phyloP scores from a whole-genome alignment of 1,140 invertebrate genomes.

The Solenopsis invicta region DNA sequence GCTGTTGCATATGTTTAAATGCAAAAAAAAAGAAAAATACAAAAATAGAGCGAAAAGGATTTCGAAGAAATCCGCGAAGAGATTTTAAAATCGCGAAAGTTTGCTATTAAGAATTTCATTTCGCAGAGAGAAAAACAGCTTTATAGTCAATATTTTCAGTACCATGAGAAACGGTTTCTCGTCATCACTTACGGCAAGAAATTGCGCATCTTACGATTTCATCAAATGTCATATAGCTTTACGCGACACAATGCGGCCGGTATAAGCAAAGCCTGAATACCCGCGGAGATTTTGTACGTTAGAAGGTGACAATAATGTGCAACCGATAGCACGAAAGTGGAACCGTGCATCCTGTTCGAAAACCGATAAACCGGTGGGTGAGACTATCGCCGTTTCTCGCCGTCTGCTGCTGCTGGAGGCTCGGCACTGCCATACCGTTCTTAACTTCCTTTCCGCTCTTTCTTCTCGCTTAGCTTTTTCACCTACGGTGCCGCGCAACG shows the following conservation, averaged over 20 bases:
- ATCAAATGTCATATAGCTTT: conserved; percentile 30
- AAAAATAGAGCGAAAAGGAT: not conserved
- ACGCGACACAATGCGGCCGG: not conserved
- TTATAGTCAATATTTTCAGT: not conserved
- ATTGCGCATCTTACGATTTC: conserved; percentile 18
- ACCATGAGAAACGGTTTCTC: not conserved
- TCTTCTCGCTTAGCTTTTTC: conserved; percentile 47
- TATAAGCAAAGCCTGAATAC: conserved; percentile 31
- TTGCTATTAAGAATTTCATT: conserved; percentile 17
- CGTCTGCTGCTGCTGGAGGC: conserved; percentile 41
- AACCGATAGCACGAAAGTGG: conserved; percentile 41
- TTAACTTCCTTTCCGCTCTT: conserved; percentile 57
- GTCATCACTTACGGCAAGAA: not conserved
- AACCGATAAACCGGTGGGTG: conserved; percentile 72
- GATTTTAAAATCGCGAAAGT: not conserved
- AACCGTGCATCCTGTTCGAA: conserved; percentile 47
- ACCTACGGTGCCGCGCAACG: conserved; percentile 52
- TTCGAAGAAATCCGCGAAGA: not conserved
- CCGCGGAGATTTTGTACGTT: conserved; percentile 34
- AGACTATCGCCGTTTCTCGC: conserved; percentile 52
- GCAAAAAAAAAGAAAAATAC: not conserved
- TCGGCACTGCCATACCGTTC: conserved; percentile 51
- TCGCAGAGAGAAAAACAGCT: not conserved
- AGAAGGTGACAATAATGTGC: conserved; percentile 62
- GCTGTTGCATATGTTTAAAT: not conserved